phyloP scores from a whole-genome alignment of 1,140 invertebrate genomes.

The Drosophila leontia region DNA sequence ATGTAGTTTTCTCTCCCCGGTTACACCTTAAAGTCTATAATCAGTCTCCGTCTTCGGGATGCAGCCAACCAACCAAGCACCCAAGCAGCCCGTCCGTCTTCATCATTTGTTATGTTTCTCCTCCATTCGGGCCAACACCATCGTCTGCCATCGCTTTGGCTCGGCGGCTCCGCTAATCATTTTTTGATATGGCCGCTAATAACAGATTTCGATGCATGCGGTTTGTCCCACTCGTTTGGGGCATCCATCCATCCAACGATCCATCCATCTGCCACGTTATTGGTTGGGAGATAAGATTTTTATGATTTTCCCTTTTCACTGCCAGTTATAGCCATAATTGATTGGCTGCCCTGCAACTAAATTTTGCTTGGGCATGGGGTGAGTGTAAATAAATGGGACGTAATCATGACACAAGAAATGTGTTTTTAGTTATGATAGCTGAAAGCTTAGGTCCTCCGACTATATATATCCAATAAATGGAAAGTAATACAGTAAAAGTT shows the following conservation, averaged over 20 bases:
- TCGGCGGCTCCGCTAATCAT: constrained; percentile 61
- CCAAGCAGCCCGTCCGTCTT: constrained; percentile 10
- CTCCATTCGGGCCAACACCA: constrained; percentile 45
- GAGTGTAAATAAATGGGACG: constrained; percentile 37
- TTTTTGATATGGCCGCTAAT: constrained; percentile 70
- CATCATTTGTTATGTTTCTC: constrained; percentile 39
- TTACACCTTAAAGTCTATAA: constrained; percentile 62
- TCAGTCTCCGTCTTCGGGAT: constrained; percentile 37
- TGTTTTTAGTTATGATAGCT: background rate
- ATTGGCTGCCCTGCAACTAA: constrained; percentile 29
- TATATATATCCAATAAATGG: background rate
- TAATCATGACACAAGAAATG: constrained; percentile 30
- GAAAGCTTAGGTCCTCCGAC: background rate
- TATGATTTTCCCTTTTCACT: constrained; percentile 54
- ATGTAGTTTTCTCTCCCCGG: constrained; percentile 53
- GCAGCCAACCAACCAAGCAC: constrained; percentile 31
- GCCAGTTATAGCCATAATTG: constrained; percentile 56
- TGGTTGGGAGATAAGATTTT: constrained; percentile 62
- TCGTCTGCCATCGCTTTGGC: constrained; percentile 27
- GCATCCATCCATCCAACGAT: constrained; percentile 28
- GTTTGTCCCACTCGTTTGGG: constrained; percentile 15
- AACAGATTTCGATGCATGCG: constrained; percentile 40
- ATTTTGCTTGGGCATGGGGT: constrained; percentile 31
- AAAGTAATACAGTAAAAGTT: too few species aligned
- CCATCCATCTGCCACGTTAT: constrained; percentile 63